Evolutionary conservation across 2,797 vertebrate species (phyloP), one percentile per base, ranked within the genome.

Genomic region (Micromesistius poutassou): DNA sequence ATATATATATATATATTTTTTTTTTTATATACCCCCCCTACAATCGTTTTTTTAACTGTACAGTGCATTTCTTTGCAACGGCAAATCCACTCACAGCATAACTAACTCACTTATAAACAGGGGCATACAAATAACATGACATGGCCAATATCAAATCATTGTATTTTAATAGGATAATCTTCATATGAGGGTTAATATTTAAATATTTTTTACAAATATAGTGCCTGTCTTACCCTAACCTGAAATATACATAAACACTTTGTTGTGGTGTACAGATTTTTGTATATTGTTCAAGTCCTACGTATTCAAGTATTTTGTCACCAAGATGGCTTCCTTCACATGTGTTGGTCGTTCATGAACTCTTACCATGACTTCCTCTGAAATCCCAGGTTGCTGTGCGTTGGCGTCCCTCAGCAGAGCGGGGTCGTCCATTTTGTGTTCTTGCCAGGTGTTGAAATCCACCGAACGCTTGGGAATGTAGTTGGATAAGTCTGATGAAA

Each of bases 391-490:
- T 76, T 80, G 85, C 84, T 92, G 87, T 77, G 92, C 76, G 33
- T 83, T 38, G 77, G 81, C 13, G 74, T 82, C 86, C 73, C 88
- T 80, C 74, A 85, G 79, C 0, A 90, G 81, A 40, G 87, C 87
- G 1, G 83, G 72, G 28, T 93, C 94, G 6, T 95, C 94, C 0
- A 90, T 89, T 30, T 94, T 96, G 90, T 95, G 95, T 79, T 96
- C 96, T 90, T 96, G 96, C 97, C 97, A 98, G 81, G 93, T 89
- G 9, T 89, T 96, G 89, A 96, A 97, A 87, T 96, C 96, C 87
- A 95, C 80, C 0, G 96, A 94, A 90, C 97, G 96, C 84, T 98
- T 98, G 77, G 97, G 97, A 76, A 96, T 95, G 82, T 98, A 98
- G 92, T 88, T 96, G 77, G 97, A 96, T 77, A 99, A 93, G 85